phyloP scores from a whole-genome alignment of 2,888 invertebrate genomes.

The Philereme transversata region DNA sequence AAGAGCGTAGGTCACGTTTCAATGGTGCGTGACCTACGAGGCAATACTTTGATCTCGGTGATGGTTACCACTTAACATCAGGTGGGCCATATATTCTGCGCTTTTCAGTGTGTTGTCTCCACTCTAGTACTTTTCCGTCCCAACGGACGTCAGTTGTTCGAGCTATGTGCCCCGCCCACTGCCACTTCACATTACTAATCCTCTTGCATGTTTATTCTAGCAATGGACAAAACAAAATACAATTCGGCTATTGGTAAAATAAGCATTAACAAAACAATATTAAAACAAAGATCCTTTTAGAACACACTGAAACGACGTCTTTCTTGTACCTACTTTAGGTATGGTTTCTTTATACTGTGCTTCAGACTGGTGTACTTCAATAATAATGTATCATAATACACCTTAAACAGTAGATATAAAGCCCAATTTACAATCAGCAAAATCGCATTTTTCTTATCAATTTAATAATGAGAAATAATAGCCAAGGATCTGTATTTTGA shows the following conservation, averaged over 20 bases:
- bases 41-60: no score
- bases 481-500: conserved; percentile 18
- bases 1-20: no score
- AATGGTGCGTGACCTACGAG: no score
- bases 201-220: no score
- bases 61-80: no score
- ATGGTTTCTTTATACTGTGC: not conserved
- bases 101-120: no score
- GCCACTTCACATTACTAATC: no score
- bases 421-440: conserved; percentile 49
- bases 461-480: conserved; percentile 79
- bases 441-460: conserved; percentile 72
- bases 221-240: not conserved
- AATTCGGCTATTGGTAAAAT: not conserved
- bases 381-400: conserved; percentile 22
- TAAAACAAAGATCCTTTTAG: not conserved
- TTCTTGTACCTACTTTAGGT: no score
- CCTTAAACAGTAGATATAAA: conserved; percentile 40
- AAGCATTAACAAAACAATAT: not conserved
- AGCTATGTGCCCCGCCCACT: no score
- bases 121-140: no score
- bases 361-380: not conserved
- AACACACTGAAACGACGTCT: not conserved
- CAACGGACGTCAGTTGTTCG: no score
- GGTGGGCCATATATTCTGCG: no score